A percentile compares a stretch with the other conserved stretches of the same genome.
phyloP scores from a whole-genome alignment of 2,888 invertebrate genomes.

The Thereva nobilitata region DNA sequence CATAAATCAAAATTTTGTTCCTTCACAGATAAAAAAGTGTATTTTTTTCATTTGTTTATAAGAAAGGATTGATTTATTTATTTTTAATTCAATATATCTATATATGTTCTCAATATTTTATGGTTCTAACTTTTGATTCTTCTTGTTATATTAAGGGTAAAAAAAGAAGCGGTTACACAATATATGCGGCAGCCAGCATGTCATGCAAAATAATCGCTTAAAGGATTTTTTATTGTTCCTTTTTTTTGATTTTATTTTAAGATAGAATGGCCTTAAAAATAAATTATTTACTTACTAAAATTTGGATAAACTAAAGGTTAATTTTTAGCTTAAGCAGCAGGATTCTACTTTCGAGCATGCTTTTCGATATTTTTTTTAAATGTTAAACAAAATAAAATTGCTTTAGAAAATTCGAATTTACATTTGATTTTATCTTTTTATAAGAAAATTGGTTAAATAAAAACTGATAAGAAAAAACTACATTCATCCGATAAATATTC shows the following conservation, averaged over 20 bases:
- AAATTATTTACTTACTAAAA: slow-evolving; percentile 4
- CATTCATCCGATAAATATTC: too few species aligned
- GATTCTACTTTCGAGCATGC: slow-evolving; percentile 16
- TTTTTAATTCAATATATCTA: slow-evolving; percentile 21
- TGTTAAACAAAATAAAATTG: slow-evolving; percentile 34
- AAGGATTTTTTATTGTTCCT: slow-evolving; percentile 17
- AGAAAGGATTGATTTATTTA: too few species aligned
- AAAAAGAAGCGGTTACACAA: slow-evolving; percentile 40
- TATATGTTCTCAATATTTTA: slow-evolving; percentile 27
- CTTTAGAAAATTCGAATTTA: background rate
- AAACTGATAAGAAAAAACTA: too few species aligned
- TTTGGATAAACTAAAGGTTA: slow-evolving; percentile 10
- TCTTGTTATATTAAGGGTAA: slow-evolving; percentile 1
- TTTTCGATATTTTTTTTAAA: slow-evolving; percentile 3
- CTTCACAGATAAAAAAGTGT: too few species aligned
- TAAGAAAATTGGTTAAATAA: too few species aligned
- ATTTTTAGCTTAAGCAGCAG: slow-evolving; percentile 4
- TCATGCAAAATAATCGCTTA: slow-evolving; percentile 50
- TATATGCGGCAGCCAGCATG: slow-evolving; percentile 56
- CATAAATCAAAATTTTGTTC: too few species aligned
- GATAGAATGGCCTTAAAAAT: slow-evolving; percentile 11
- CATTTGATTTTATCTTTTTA: background rate
- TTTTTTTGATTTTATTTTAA: slow-evolving; percentile 6
- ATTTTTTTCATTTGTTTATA: too few species aligned
- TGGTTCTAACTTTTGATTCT: slow-evolving; percentile 1